phyloP scores from a whole-genome alignment of 2,888 invertebrate genomes.

The Diachrysia chrysitis region DNA sequence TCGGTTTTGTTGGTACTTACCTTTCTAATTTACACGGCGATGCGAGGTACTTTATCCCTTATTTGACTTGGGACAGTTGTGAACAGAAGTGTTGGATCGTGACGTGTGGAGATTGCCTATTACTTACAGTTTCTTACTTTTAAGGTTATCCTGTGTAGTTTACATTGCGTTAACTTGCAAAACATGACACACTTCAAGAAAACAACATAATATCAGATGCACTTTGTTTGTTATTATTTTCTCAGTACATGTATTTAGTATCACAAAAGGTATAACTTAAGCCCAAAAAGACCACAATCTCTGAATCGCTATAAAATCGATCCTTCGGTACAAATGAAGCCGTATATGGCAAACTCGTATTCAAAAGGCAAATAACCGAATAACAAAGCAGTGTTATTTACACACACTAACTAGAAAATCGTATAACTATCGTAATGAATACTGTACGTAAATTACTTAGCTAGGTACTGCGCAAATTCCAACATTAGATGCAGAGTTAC shows the following conservation, averaged over 20 bases:
- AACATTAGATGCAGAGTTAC: slow-evolving; percentile 44
- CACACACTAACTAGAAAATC: slow-evolving; percentile 29
- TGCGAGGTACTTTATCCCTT: slow-evolving; percentile 56
- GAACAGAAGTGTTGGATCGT: slow-evolving; percentile 44
- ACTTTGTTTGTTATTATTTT: too few species aligned
- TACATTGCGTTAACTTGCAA: slow-evolving; percentile 14
- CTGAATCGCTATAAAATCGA: neutral
- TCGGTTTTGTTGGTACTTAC: slow-evolving; percentile 59
- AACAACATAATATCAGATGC: too few species aligned
- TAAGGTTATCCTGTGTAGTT: slow-evolving; percentile 15
- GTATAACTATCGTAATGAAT: slow-evolving; percentile 35
- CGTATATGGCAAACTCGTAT: neutral
- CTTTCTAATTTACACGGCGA: slow-evolving; percentile 57
- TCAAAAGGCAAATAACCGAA: slow-evolving; percentile 5
- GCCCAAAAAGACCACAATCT: neutral
- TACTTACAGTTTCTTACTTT: slow-evolving; percentile 30
- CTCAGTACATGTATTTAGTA: neutral
- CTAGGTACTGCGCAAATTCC: slow-evolving; percentile 22
- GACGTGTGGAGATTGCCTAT: slow-evolving; percentile 52
- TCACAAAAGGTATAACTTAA: neutral
- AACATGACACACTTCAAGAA: neutral
- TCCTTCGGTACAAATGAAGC: slow-evolving; percentile 2
- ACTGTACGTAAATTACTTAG: slow-evolving; percentile 42
- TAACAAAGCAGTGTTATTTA: slow-evolving; percentile 29
- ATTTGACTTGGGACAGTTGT: slow-evolving; percentile 56